Conservation (phyloP, 1,140 invertebrate genomes). For the Chionoecetes opilio region DNA sequence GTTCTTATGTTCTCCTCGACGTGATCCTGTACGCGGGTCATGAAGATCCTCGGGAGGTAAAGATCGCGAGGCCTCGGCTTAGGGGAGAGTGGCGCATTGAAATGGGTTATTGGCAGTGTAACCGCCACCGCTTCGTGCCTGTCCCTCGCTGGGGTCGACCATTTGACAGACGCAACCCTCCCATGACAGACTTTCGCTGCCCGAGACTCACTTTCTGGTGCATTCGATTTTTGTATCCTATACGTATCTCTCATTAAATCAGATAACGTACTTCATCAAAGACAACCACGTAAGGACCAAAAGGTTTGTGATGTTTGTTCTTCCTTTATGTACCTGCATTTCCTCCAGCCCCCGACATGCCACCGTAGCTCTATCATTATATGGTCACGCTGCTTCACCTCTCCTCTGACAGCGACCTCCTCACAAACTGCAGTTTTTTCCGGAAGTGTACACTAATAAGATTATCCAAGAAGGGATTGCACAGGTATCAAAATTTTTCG, state of each 20-base stretch:
- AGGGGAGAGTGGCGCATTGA: slow-evolving; percentile 2
- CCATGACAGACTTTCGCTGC: background rate
- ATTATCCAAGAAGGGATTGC: too few species aligned
- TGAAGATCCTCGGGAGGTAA: background rate
- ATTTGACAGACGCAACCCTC: background rate
- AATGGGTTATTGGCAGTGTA: background rate
- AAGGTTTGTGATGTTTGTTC: too few species aligned
- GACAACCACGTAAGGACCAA: too few species aligned
- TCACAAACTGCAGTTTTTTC: too few species aligned
- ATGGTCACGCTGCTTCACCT: background rate
- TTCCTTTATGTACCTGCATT: too few species aligned
- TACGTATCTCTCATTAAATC: too few species aligned
- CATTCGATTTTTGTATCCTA: too few species aligned
- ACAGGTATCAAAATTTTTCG: too few species aligned
- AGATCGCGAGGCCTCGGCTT: background rate
- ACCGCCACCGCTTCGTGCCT: background rate
- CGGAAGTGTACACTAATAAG: too few species aligned
- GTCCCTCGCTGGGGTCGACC: background rate
- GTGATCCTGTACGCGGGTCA: background rate
- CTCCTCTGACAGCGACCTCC: too few species aligned
- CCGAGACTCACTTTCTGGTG: background rate
- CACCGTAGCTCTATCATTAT: background rate
- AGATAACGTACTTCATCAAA: too few species aligned
- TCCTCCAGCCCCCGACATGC: background rate
- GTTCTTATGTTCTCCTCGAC: too few species aligned